Base-by-base conservation (phyloP, 1,140 invertebrate species). In the Akabosia matsudoensis region DNA sequence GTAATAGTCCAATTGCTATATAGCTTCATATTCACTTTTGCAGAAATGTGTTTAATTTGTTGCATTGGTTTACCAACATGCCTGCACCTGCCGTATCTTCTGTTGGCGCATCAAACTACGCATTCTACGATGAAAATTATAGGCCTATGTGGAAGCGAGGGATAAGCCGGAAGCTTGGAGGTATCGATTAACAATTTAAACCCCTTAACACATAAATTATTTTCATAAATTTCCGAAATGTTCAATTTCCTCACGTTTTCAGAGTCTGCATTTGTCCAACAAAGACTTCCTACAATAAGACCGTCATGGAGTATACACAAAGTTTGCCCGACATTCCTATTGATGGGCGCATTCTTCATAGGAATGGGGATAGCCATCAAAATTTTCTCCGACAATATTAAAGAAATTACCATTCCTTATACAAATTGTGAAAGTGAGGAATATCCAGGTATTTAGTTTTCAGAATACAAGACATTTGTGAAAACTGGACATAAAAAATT, bases 201-300 rank as follows among this genome's bases (percentile, higher is more conserved):
- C 37, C 37, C 7, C 37, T 45, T 10, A 45, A 45, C 18, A 18
- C 54, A 56, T 56, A 56, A 4, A 56, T 10, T 24, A 13, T 56
- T 56, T 56, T 22, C 10, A 56, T 24, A 4, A 22, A 24, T 56
- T 10, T 56, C 14, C 14, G n/a, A 56, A 16, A 56, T n/a, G 4
- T 56, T 56, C 22, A 56, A 67, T 22, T 31, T 67, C n/a, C n/a
- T 67, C 61, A n/a, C 26, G 24, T 67, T 30, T 30, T 67, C 85
- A 98, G 97, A 96, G 86, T 97, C 94, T 85, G 93, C 93, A 79
- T 98, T 99, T 83, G 98, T 98, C 84, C 97, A 99, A 83, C 97
- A 99, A 86, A 91, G 93, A 79, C 86, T 99, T 81, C 96, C 96
- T 84, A 96, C 97, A 80, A 99, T 97, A 97, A 97, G 99, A 83